A percentile compares a stretch with the other conserved stretches of the same genome.
Conservation (phyloP, 53 echinoderm and acorn worm species). For the Hippasteria phrygiana region DNA sequence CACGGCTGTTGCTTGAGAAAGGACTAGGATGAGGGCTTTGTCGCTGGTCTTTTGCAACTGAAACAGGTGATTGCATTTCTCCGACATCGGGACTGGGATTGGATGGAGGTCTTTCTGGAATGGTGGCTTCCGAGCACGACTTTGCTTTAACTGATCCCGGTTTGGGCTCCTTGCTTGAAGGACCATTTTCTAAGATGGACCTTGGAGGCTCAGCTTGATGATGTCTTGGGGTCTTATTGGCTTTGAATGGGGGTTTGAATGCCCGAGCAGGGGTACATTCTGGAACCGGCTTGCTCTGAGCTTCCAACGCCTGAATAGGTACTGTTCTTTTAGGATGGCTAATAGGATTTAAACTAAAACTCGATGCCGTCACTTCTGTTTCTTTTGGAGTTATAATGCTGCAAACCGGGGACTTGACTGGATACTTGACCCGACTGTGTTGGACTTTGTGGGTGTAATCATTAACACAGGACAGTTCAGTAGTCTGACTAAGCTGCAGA, state of each 20-base stretch:
- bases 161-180: neutral
- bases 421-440: neutral
- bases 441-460: neutral
- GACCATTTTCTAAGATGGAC: slow-evolving; percentile 2
- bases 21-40: neutral
- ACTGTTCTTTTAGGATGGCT: neutral
- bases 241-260: slow-evolving; percentile 61
- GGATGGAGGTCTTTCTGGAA: neutral
- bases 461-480: neutral
- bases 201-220: neutral
- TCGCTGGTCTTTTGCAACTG: neutral
- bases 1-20: neutral
- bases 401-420: neutral
- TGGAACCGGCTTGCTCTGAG: slow-evolving; percentile 1
- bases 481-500: neutral
- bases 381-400: neutral
- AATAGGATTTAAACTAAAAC: neutral
- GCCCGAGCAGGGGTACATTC: neutral
- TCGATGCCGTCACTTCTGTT: neutral
- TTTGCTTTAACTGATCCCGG: neutral
- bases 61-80: neutral
- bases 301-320: too few species aligned
- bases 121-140: neutral
- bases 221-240: neutral
- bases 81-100: neutral